These are phyloP conservation scores for Yponomeuta evonymella DNA, from an alignment of 2,888 invertebrate species.

Conservation along the genomic window DNA sequence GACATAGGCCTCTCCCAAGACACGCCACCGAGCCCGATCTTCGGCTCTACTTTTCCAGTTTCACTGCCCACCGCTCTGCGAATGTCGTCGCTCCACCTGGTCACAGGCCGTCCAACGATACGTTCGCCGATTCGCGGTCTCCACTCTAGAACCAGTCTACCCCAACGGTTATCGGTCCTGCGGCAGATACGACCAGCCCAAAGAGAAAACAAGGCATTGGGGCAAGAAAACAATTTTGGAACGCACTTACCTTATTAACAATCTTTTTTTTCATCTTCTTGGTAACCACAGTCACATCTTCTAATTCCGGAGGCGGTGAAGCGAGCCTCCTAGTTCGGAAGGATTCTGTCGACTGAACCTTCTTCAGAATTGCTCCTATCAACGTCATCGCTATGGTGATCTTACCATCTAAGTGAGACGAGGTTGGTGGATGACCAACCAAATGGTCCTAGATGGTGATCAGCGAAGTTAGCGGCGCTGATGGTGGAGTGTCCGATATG, in stretches of 20 bases:
- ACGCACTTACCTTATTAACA: conserved; percentile 23
- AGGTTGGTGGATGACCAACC: not conserved
- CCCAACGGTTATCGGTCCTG: too few relatives aligned
- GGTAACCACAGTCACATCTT: not conserved
- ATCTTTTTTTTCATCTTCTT: conserved; percentile 20
- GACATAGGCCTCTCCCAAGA: too few relatives aligned
- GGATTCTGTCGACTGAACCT: not conserved
- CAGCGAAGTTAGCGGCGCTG: not conserved
- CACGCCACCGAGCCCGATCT: too few relatives aligned
- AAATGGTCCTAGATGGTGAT: not conserved
- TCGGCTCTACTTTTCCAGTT: too few relatives aligned
- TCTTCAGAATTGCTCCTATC: not conserved
- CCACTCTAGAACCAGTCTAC: too few relatives aligned
- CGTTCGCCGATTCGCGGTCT: too few relatives aligned
- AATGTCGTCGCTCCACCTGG: too few relatives aligned
- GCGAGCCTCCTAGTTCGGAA: not conserved
- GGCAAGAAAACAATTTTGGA: not conserved
- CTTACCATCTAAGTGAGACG: not conserved
- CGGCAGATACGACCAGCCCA: too few relatives aligned
- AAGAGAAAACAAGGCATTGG: too few relatives aligned
- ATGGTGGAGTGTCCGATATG: not conserved
- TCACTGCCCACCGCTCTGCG: too few relatives aligned
- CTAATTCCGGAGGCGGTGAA: not conserved
- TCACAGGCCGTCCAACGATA: too few relatives aligned
- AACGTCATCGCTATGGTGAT: not conserved